Conservation (phyloP, 2,797 vertebrate genomes). For the Heteromormyrus szaboi region DNA sequence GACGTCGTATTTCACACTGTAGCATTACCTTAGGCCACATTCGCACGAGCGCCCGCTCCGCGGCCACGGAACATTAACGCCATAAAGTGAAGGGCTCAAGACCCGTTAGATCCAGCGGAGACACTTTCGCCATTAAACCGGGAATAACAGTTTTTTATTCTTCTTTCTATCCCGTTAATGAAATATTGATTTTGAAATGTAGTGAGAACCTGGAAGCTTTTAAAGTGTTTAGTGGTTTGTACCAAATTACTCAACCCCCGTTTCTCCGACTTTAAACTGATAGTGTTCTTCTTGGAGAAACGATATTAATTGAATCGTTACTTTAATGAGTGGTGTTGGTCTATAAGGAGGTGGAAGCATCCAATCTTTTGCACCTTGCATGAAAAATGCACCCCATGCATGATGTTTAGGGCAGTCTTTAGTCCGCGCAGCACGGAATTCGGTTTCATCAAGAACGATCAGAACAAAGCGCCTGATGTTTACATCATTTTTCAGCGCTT, state of each 20-base stretch:
- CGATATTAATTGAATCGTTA: constrained; percentile 39
- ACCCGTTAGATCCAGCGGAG: constrained; percentile 38
- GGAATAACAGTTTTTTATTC: background rate
- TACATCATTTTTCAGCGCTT: background rate
- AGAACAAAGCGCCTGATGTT: background rate
- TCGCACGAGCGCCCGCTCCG: background rate
- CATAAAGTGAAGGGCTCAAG: background rate
- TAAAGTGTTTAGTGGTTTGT: constrained; percentile 50
- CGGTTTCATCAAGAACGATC: background rate
- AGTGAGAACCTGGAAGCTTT: constrained; percentile 51
- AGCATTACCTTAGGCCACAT: background rate
- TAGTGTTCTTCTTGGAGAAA: constrained; percentile 27
- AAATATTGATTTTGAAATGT: constrained; percentile 69
- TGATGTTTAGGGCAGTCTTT: background rate
- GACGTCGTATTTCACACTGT: constrained; percentile 20
- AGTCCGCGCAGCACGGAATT: background rate
- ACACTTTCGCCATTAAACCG: constrained; percentile 11
- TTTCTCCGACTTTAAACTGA: constrained; percentile 38
- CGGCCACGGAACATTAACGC: background rate
- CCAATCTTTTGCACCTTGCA: background rate
- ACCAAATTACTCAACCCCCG: constrained; percentile 50
- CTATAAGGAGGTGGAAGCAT: background rate
- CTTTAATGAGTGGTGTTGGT: constrained; percentile 25
- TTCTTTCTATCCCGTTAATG: constrained; percentile 55
- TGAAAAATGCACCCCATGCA: background rate